These are phyloP conservation scores for Pseudomyrmex flavicornis DNA, from an alignment of 1,140 invertebrate genomes.

Conservation along the genomic window DNA sequence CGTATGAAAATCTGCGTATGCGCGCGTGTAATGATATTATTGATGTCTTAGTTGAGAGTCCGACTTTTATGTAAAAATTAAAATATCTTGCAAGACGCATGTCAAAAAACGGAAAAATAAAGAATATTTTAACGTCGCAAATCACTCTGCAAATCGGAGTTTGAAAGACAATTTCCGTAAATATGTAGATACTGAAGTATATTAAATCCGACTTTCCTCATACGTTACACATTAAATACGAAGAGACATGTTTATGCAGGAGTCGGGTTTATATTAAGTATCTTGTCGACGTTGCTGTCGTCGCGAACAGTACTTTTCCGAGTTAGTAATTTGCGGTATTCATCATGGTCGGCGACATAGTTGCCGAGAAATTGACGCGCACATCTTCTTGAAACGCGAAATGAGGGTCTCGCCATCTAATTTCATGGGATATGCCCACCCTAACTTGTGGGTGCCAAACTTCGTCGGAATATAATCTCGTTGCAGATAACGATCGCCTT, in stretches of 20 bases:
- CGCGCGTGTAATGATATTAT: too few relatives aligned
- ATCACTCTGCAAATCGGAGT: not conserved
- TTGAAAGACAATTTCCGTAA: not conserved
- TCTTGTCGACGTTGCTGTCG: not conserved
- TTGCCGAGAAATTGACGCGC: constrained; percentile 50
- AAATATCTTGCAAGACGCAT: not conserved
- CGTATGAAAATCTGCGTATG: not conserved
- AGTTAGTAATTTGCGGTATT: constrained; percentile 41
- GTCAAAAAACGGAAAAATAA: not conserved
- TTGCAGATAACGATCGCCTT: constrained; percentile 19
- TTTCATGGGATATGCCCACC: constrained; percentile 55
- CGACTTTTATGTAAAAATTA: not conserved
- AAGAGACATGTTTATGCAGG: not conserved
- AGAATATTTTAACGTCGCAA: not conserved
- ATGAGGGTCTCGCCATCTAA: constrained; percentile 26
- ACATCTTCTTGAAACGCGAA: constrained; percentile 11
- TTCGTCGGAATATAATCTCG: constrained; percentile 21
- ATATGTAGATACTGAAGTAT: too few relatives aligned
- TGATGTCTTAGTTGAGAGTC: too few relatives aligned
- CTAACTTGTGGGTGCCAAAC: constrained; percentile 51
- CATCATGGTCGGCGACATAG: constrained; percentile 27
- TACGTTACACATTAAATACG: constrained; percentile 1
- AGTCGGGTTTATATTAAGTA: constrained; percentile 8
- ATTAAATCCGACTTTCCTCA: too few relatives aligned
- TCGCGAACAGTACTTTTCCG: not conserved